Conservation (phyloP, 2,113 vertebrate genomes). For the Scolopax mira region DNA sequence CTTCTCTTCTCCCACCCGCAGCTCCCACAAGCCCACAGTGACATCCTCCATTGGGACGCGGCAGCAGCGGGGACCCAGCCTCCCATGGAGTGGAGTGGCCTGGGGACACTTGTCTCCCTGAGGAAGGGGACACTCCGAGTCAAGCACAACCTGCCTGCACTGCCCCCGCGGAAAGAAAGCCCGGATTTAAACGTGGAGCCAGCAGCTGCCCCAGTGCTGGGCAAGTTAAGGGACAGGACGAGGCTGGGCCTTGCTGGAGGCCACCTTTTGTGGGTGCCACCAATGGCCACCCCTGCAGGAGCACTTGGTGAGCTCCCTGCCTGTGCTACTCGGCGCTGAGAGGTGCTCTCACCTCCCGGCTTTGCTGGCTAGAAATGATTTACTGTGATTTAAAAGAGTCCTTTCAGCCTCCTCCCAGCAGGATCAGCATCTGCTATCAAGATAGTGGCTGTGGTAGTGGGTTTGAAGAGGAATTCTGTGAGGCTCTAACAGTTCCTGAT, state of each 20-base stretch:
- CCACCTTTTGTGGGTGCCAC: neutral
- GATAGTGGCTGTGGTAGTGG: accelerated
- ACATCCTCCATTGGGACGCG: constrained; percentile 3
- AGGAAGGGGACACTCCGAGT: accelerated
- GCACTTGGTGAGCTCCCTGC: neutral
- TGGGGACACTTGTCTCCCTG: neutral
- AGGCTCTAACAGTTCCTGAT: neutral
- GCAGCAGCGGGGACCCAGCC: neutral
- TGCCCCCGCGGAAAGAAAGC: neutral
- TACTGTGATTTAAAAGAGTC: neutral
- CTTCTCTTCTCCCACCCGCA: neutral
- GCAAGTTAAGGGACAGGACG: neutral
- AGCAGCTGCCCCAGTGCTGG: accelerated
- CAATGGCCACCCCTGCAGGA: neutral
- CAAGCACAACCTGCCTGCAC: neutral
- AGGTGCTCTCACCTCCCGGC: neutral
- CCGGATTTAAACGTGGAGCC: accelerated
- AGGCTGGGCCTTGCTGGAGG: neutral
- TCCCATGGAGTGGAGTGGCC: neutral
- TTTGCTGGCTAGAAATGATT: neutral
- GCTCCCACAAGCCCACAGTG: constrained; percentile 6
- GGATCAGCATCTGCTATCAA: neutral
- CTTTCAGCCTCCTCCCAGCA: neutral
- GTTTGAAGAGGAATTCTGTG: neutral
- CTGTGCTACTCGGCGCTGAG: neutral